phyloP scores from a whole-genome alignment of 2,888 invertebrate genomes.

The Harpalus rubripes region DNA sequence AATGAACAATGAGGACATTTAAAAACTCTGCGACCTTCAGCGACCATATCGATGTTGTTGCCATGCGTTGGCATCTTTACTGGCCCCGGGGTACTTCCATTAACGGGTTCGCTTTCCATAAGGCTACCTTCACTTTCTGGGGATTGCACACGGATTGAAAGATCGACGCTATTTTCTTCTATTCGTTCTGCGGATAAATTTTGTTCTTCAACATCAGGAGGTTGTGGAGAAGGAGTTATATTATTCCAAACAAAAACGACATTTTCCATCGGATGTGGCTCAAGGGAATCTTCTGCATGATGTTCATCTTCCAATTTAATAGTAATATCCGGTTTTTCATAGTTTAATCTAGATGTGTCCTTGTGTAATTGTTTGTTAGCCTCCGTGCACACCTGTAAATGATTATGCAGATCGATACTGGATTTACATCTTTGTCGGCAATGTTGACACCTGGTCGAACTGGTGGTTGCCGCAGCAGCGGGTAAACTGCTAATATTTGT shows the following conservation, averaged over 20 bases:
- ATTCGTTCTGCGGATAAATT: slow-evolving; percentile 8
- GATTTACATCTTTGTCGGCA: slow-evolving; percentile 93
- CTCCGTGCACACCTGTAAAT: slow-evolving; percentile 86
- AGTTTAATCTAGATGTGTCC: slow-evolving; percentile 72
- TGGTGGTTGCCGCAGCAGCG: slow-evolving; percentile 78
- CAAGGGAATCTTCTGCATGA: slow-evolving; percentile 73
- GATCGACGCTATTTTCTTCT: slow-evolving; percentile 75
- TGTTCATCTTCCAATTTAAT: slow-evolving; percentile 71
- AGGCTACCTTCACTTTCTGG: slow-evolving; percentile 75
- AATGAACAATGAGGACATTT: slow-evolving; percentile 95
- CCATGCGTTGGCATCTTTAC: slow-evolving; percentile 83
- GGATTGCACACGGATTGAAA: slow-evolving; percentile 76
- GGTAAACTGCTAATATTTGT: slow-evolving; percentile 70
- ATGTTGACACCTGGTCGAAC: slow-evolving; percentile 90
- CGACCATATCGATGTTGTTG: slow-evolving; percentile 80
- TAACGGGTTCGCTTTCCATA: slow-evolving; percentile 71
- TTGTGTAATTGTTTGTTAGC: slow-evolving; percentile 76
- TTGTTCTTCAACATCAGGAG: slow-evolving; percentile 38
- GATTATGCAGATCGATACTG: slow-evolving; percentile 87
- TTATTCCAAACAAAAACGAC: slow-evolving; percentile 91
- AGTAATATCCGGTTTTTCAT: slow-evolving; percentile 74
- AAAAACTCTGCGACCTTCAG: slow-evolving; percentile 88
- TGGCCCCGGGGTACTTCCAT: slow-evolving; percentile 63
- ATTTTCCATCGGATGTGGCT: slow-evolving; percentile 89
- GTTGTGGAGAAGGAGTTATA: slow-evolving; percentile 77